Base-by-base conservation (phyloP, 2,113 vertebrate species). In the Forbesichthys papilliferus region DNA sequence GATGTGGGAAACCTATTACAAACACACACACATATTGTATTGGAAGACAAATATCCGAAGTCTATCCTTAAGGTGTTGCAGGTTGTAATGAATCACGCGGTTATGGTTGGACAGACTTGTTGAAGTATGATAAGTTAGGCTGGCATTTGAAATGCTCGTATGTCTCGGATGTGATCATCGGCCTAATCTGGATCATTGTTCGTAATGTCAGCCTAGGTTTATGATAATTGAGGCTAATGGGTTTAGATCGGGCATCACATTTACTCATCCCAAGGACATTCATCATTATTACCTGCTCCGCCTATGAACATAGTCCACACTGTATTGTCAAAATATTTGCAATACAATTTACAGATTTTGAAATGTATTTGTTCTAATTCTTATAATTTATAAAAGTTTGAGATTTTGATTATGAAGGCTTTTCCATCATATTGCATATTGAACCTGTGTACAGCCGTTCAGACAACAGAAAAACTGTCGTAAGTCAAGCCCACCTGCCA, bases 181-280 rank as follows among this genome's bases (percentile, higher is more conserved):
- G 82, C 78, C 84, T 90, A 84, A 91, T 91, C 84, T 82, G 79
- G 82, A 85, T 87, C 88, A 82, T 84, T 87, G 77, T 83, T 82
- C 81, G 76, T 78, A 74, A 82, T 82, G 86, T 74, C 80, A 82
- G 72, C 67, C 68, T 71, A 79, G 73, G 70, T 86, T 84, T 82
- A 72, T 48, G 71, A 48, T 86, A 86, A 88, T 87, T 77, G 81
- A 84, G 78, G 82, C 77, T 87, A 88, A 90, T 86, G 68, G 75
- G 61, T 87, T 52, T 77, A 71, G 87, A 88, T 79, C 65, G 81
- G 73, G 76, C 80, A 69, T 88, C 80, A 77, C 75, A 64, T 86
- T 89, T 73, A 74, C 75, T 75, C 69, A 56, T 86, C 82, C 67
- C 13, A 33, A 69, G 65, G 71, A 79, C 54, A 88, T 88, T 84